Conservation (phyloP, 2,113 vertebrate genomes). For the Tautogolabrus adspersus region DNA sequence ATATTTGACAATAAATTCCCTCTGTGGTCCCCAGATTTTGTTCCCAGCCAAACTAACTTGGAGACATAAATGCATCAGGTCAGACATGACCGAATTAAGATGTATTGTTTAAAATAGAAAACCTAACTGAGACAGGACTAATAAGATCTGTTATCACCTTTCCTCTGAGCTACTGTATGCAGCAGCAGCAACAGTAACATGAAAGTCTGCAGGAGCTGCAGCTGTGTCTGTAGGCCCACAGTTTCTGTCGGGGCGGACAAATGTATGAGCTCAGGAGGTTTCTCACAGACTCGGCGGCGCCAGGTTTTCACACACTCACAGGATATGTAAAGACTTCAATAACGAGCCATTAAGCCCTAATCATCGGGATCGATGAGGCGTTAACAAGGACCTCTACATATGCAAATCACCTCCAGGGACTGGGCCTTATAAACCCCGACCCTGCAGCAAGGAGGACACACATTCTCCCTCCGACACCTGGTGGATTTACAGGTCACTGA, state of each 20-base stretch:
- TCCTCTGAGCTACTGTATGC: slow-evolving; percentile 22
- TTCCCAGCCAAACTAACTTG: not conserved
- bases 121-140: not conserved
- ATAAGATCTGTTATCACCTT: not conserved
- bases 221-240: slow-evolving; percentile 37
- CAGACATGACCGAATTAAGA: not conserved
- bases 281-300: slow-evolving; percentile 84
- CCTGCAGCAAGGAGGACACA: not conserved
- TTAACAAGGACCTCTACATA: slow-evolving; percentile 77
- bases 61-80: not conserved
- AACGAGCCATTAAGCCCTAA: slow-evolving; percentile 85
- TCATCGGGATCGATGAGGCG: slow-evolving; percentile 82
- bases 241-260: slow-evolving; percentile 68
- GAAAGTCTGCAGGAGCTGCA: slow-evolving; percentile 39
- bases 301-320: slow-evolving; percentile 84
- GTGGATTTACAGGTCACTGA: slow-evolving; percentile 33
- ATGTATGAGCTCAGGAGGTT: slow-evolving; percentile 69
- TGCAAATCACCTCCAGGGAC: slow-evolving; percentile 66
- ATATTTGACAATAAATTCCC: not conserved
- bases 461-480: slow-evolving; percentile 39
- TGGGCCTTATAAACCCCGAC: slow-evolving; percentile 48
- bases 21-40: not conserved
- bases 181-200: slow-evolving; percentile 2
- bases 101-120: not conserved
- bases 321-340: slow-evolving; percentile 85